These are phyloP conservation scores for Rhagonycha fulva DNA, from an alignment of 2,888 invertebrate species.

Conservation along the genomic window DNA sequence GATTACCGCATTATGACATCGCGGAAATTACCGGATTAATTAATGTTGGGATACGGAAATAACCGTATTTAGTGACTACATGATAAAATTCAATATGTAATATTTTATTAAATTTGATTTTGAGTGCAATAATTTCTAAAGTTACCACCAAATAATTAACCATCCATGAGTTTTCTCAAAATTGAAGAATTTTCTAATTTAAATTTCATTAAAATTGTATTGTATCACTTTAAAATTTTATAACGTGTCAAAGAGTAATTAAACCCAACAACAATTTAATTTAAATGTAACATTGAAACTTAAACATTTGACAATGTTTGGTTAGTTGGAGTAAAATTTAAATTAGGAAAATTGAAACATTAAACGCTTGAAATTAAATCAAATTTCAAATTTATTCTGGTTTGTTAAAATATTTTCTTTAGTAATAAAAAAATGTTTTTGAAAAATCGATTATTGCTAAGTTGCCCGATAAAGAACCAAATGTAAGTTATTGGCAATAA, in stretches of 20 bases:
- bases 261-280: background rate
- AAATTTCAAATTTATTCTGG: background rate
- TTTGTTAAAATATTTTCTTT: background rate
- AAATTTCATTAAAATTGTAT: background rate
- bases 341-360: background rate
- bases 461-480: too few species aligned
- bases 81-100: conserved; percentile 2
- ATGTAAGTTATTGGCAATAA: too few species aligned
- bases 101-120: background rate
- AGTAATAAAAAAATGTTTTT: too few species aligned
- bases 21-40: conserved; percentile 42
- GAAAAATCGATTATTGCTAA: too few species aligned
- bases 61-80: conserved; percentile 24
- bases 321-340: background rate
- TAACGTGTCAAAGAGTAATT: background rate
- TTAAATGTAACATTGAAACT: background rate
- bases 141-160: background rate
- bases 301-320: background rate
- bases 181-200: background rate
- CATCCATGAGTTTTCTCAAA: background rate
- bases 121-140: background rate
- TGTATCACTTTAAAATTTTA: background rate
- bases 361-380: background rate
- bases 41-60: conserved; percentile 40
- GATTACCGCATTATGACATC: conserved; percentile 43